Evolutionary conservation across 2,113 vertebrate species (phyloP), one percentile per base, ranked within the genome.

Genomic region (Cricetomys ansorgei): DNA sequence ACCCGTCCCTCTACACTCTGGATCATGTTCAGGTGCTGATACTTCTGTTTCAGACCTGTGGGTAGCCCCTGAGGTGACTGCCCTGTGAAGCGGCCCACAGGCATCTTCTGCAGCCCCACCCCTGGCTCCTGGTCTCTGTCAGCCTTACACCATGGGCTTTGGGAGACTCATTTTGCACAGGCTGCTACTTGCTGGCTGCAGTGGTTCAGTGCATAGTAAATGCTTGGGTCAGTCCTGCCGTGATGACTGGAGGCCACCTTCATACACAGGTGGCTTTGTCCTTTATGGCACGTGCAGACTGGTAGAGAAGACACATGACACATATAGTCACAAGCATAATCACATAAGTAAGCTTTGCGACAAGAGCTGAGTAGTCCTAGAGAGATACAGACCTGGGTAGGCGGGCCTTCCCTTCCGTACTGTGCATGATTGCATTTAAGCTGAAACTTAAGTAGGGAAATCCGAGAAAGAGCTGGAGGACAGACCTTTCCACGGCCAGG

Each of bases 171-270:
- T 19, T 59, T 43, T 64, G 29, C 6, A 0, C 4, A 10, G 37
- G 75, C 62, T 65, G n/a, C 69, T 27, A 4, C 34, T 57, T 34
- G 40, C 27, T 34, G 57, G 48, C 55, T 59, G 29, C 10, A 80
- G 21, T 2, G 1, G 5, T 37, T 45, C 43, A 1, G 0, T 21
- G 16, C 0, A 0, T 8, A 43, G 25, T 16, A 21, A 48, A 59
- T 8, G 4, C 10, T 4, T 15, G 7, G 7, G 6, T 45, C 50
- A 27, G 27, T n/a, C 31, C n/a, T 21, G 0, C 37, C 0, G 6
- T 45, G 69, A 69, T 19, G 23, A 55, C 19, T 13, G 19, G 40
- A 16, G 4, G 15, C n/a, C 55, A n/a, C n/a, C 23, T 19, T 13
- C 27, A n/a, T 16, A 13, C 50, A 64, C 19, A 8, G 31, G 21